A percentile compares a stretch with the other conserved stretches of the same genome.
Evolutionary conservation across 2,113 vertebrate species (phyloP).

Genomic region (Sardina pilchardus): DNA sequence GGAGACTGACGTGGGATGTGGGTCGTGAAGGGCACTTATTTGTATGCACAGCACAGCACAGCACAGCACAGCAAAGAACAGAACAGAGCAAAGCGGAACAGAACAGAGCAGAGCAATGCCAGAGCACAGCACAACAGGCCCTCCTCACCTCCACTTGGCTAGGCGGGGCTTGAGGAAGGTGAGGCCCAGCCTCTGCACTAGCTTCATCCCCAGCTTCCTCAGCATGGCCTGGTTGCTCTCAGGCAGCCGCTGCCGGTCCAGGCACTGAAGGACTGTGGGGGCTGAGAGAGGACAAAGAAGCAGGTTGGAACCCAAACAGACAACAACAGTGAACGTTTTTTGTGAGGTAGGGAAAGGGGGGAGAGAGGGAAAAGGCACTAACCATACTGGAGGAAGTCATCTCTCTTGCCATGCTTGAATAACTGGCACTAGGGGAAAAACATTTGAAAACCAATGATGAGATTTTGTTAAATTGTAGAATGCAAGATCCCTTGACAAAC

Average conservation of each 20-base stretch:
- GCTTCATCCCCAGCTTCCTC: conserved; percentile 87
- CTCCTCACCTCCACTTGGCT: conserved; percentile 88
- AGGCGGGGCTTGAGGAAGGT: conserved; percentile 89
- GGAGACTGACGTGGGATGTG: no score
- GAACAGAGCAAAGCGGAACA: no score
- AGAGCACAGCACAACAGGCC: not conserved
- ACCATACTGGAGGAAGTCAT: conserved; percentile 92
- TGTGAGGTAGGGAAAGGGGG: not conserved
- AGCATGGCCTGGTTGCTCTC: conserved; percentile 84
- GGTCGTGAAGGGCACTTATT: no score
- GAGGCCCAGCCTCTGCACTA: conserved; percentile 88
- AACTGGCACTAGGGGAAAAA: conserved; percentile 81
- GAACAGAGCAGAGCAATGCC: no score
- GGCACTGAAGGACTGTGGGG: conserved; percentile 76
- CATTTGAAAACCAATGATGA: not conserved
- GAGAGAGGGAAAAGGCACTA: conserved; percentile 59
- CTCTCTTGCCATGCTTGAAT: conserved; percentile 95
- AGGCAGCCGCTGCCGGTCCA: conserved; percentile 78
- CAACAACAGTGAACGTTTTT: not conserved
- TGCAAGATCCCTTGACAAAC: not conserved
- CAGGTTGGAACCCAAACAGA: not conserved
- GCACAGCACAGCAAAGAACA: no score
- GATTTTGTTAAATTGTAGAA: not conserved
- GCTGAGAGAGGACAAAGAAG: conserved; percentile 64
- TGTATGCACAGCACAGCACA: no score